Evolutionary conservation across 2,888 invertebrate species (phyloP), one percentile per base, ranked within the genome.

Genomic region (Sialis fuliginosa): DNA sequence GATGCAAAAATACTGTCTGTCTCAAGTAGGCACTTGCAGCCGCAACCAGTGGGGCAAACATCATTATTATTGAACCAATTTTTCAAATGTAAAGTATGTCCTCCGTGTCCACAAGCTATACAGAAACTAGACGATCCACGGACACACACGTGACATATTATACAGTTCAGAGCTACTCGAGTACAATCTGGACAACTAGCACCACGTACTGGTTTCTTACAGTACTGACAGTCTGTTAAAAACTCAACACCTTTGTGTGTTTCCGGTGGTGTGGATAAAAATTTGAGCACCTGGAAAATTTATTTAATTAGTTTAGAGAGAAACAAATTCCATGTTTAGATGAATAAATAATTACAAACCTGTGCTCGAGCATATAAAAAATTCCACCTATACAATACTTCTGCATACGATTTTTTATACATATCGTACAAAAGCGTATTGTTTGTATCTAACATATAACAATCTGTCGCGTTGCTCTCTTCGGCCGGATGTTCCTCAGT

Each of bases 41-140:
- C 92, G 67, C 96, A 96, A 32, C 92, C 93, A 2, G 87, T 81
- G 0, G 95, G 87, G 57, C 96, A 96, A 6, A 79, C 70, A 47
- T 75, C 77, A 60, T 86, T 80, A 46, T 72, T 71, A 34, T 72
- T 64, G 62, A 86, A 85, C 95, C 95, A 95, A 46, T 79, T 72
- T 55, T 78, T 70, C 69, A 95, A 75, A 64, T 93, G 93, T 44
- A 70, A 65, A 3, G 84, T 78, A 64, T 96, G 95, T 0, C 93
- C 95, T 2, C 92, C 93, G 65, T 96, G 96, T 0, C 90, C 90
- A 67, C 96, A 96, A 51, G 80, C 72, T 46, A 86, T 70, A 64
- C 95, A 96, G 55, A 87, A 86, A 61, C 82, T 85, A 45, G 89
- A 83, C 1, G 77, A 75, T 3, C 84, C 93, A 67, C 81, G 77